Evolutionary conservation across 1,140 invertebrate genomes (phyloP), one percentile per base, ranked within the genome.

Genomic region (Drosophila bipectinata): DNA sequence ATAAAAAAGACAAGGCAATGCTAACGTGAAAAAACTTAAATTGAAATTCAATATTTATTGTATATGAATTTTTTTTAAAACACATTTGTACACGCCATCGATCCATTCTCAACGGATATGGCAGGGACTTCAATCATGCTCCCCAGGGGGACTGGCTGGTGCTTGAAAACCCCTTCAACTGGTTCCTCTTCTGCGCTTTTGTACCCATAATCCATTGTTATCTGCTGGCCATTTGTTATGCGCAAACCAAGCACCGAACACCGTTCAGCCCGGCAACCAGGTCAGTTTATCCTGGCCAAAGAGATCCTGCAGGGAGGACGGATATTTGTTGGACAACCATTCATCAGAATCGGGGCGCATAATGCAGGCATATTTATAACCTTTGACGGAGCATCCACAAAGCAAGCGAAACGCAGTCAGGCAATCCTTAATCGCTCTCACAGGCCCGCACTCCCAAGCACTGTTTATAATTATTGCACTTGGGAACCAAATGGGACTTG

Each of bases 151-250:
- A 30, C 32, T 55, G 62, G 52, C 48, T 39, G 53, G 39, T 64
- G 56, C 66, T 71, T 69, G 67, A 71, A 69, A 51, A 57, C 49
- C 64, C 64, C 67, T 47, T 69, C 32, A 48, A 52, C 24, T 32
- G 51, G 52, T 39, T 39, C 44, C 32, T 56, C 44, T 56, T 18
- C 37, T 44, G 37, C 32, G 62, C 66, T 56, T 67, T 69, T 54
- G 55, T 67, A 44, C 34, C 47, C 34, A 63, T 57, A 64, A 77
- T 77, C 74, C 74, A 72, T 77, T 77, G 74, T 72, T 77, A 77
- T 71, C 74, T 63, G 74, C 54, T 77, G 74, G 66, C 66, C 75
- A 77, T 77, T 77, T 77, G 75, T 78, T 77, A 77, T 64, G 75
- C 74, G 68, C 28, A 32, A 53, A 47, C 41, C 68, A 12, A 39